Percentiles rank a stretch among this genome's conserved stretches.
Evolutionary conservation across 2,888 invertebrate species (phyloP).

Genomic region (Perdita meconis): DNA sequence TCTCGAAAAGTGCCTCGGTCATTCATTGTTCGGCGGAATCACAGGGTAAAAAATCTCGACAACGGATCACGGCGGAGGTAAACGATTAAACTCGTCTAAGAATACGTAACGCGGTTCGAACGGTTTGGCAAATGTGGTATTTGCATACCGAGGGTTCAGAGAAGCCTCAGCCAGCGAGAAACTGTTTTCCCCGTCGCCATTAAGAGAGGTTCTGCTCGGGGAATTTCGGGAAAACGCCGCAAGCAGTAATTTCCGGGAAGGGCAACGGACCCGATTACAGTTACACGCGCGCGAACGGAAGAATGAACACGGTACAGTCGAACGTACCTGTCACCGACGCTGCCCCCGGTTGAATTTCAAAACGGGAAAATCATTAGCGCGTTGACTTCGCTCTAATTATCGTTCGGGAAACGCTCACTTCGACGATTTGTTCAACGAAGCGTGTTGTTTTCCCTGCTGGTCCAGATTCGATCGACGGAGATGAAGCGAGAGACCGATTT

Average conservation of each 20-base stretch:
- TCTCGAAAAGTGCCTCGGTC: too few species aligned
- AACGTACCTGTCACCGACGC: not conserved
- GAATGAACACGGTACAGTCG: conserved; percentile 14
- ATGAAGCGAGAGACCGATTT: too few species aligned
- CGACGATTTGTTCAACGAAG: too few species aligned
- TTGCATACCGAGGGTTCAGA: not conserved
- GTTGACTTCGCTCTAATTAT: not conserved
- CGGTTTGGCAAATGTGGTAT: not conserved
- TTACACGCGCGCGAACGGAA: conserved; percentile 54
- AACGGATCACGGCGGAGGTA: not conserved
- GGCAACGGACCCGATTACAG: conserved; percentile 74
- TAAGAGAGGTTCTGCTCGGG: conserved; percentile 75
- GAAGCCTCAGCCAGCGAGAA: conserved; percentile 2
- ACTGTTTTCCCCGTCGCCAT: conserved; percentile 72
- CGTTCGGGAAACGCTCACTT: too few species aligned
- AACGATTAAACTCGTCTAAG: not conserved
- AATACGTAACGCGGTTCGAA: not conserved
- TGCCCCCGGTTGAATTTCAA: not conserved
- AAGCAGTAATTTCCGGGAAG: conserved; percentile 80
- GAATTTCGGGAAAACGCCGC: conserved; percentile 77
- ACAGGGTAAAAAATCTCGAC: too few species aligned
- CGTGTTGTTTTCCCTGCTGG: too few species aligned
- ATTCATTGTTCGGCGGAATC: too few species aligned
- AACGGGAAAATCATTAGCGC: not conserved
- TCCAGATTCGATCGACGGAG: too few species aligned